A percentile compares a stretch with the other conserved stretches of the same genome.
phyloP scores from a whole-genome alignment of 2,888 invertebrate species.

The Brachyopa scutellaris region DNA sequence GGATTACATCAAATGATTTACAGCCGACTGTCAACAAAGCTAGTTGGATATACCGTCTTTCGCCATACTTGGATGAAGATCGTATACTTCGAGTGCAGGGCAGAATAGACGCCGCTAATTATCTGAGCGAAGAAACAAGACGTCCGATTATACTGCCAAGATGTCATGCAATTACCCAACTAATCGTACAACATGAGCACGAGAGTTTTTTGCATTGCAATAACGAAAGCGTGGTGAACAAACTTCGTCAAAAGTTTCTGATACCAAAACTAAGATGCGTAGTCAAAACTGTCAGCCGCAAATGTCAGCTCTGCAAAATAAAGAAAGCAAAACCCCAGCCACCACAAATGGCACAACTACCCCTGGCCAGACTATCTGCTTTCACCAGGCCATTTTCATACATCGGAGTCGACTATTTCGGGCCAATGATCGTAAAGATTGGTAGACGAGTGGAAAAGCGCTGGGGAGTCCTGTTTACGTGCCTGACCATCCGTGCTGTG shows the following conservation, averaged over 20 bases:
- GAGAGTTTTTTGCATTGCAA: constrained; percentile 14
- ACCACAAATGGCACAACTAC: constrained; percentile 15
- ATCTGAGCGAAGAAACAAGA: not conserved
- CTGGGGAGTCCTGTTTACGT: constrained; percentile 11
- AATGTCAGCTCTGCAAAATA: constrained; percentile 16
- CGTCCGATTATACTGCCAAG: constrained; percentile 29
- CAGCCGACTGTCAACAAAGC: not conserved
- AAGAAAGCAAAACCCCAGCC: not conserved
- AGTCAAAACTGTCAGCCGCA: not conserved
- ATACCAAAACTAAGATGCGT: constrained; percentile 12
- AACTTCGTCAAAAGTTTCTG: constrained; percentile 12
- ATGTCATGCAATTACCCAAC: constrained; percentile 9
- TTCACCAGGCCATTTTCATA: too few relatives aligned
- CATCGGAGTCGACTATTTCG: too few relatives aligned
- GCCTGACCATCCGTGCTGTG: constrained; percentile 42
- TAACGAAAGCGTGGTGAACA: constrained; percentile 28
- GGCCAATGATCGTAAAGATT: too few relatives aligned
- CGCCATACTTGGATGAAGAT: constrained; percentile 31
- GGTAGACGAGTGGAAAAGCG: constrained; percentile 36
- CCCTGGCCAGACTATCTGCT: constrained; percentile 4
- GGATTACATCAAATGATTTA: too few relatives aligned
- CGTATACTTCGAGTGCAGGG: constrained; percentile 33
- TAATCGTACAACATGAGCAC: constrained; percentile 30
- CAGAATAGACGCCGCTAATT: constrained; percentile 36
- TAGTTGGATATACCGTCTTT: constrained; percentile 26